These are phyloP conservation scores for Euborellia annulipes DNA, from an alignment of 1,140 invertebrate species.

Conservation along the genomic window DNA sequence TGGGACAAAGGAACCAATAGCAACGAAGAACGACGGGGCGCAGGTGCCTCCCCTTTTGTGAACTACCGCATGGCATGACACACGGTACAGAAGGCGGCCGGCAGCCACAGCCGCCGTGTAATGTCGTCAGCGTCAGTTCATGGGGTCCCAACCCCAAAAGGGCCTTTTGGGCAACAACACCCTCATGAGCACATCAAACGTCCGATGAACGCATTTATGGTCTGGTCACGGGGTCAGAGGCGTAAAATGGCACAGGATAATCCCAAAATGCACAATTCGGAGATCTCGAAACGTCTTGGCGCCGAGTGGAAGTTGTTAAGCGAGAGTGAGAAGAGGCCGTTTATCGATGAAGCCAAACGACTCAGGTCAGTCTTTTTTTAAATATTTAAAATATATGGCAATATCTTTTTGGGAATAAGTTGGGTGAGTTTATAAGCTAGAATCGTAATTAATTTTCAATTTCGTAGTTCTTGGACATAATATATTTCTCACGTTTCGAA, in stretches of 20 bases:
- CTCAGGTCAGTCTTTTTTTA: constrained; percentile 75
- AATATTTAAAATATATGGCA: neutral
- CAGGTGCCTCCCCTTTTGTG: too few species aligned
- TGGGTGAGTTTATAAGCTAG: neutral
- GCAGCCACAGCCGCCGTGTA: too few species aligned
- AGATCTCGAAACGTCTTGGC: constrained; percentile 80
- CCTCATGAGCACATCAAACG: constrained; percentile 67
- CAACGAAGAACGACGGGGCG: too few species aligned
- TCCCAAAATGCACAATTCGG: constrained; percentile 95
- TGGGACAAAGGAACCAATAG: too few species aligned
- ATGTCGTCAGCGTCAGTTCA: too few species aligned
- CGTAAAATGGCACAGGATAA: constrained; percentile 96
- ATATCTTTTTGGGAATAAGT: neutral
- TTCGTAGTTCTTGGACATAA: neutral
- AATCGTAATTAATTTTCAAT: neutral
- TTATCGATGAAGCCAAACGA: constrained; percentile 92
- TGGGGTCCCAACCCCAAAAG: neutral
- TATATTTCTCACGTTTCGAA: too few species aligned
- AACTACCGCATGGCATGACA: too few species aligned
- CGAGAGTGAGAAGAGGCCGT: constrained; percentile 79
- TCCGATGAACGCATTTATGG: constrained; percentile 90
- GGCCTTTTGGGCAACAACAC: neutral
- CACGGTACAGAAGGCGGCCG: too few species aligned
- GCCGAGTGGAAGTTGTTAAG: constrained; percentile 80
- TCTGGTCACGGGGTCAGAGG: constrained; percentile 76